Evolutionary conservation across 2,797 vertebrate genomes (phyloP).

Genomic region (Allochrocebus solatus): DNA sequence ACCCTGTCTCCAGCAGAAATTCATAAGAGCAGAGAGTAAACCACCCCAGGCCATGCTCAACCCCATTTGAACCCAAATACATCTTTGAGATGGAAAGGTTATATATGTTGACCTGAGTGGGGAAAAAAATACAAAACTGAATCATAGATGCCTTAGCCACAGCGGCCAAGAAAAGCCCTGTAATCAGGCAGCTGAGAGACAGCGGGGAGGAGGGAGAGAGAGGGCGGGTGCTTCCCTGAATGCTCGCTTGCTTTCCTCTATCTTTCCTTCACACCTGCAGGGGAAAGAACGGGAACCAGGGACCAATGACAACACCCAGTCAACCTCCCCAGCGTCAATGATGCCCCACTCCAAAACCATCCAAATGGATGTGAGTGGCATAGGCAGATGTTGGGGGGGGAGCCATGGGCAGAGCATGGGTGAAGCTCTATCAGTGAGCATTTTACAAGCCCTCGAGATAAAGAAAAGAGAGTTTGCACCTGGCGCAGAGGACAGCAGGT

Average conservation of each 20-base stretch:
- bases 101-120: neutral
- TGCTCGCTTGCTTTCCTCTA: neutral
- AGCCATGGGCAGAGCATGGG: rapidly evolving
- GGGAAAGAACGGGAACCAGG: neutral
- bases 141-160: neutral
- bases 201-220: neutral
- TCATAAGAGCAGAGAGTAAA: neutral
- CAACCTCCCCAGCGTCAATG: neutral
- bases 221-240: neutral
- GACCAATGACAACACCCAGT: neutral
- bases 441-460: neutral
- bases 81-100: conserved; percentile 33
- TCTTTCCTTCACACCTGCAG: neutral
- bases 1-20: neutral
- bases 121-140: neutral
- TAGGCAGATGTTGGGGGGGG: neutral
- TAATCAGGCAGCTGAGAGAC: neutral
- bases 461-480: neutral
- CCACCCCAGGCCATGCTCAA: neutral
- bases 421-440: rapidly evolving
- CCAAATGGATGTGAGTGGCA: neutral
- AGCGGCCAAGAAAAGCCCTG: neutral
- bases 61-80: neutral
- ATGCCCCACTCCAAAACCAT: neutral
- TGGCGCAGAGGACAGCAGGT: rapidly evolving